Evolutionary conservation across 1,140 invertebrate species (phyloP).

Genomic region (Tribolium castaneum): DNA sequence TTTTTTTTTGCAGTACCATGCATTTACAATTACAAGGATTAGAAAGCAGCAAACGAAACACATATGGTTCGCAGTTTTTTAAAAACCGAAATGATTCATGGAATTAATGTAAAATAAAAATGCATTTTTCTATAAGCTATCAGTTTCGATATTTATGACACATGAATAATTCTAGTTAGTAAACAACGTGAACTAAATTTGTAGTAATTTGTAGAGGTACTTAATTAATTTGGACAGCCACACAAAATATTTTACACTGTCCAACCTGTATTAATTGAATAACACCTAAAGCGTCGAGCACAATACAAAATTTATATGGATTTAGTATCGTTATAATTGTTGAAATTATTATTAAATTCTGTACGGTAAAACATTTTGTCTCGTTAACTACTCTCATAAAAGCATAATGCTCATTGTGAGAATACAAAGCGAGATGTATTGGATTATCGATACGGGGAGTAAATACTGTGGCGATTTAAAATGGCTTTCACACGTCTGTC

Average conservation of each 20-base stretch:
- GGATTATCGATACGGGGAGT: neutral
- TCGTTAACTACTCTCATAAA: neutral
- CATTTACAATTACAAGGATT: neutral
- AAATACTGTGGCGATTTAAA: neutral
- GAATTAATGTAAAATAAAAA: neutral
- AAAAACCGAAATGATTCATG: neutral
- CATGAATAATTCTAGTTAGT: neutral
- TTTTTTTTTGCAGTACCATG: neutral
- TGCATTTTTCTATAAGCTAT: neutral
- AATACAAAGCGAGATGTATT: neutral
- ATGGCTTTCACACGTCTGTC: conserved; percentile 15
- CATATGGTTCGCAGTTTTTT: neutral
- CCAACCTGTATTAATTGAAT: neutral
- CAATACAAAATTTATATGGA: neutral
- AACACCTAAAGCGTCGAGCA: neutral
- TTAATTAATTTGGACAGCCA: conserved; percentile 21
- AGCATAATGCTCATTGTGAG: neutral
- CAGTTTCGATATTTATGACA: neutral
- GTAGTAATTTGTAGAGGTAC: neutral
- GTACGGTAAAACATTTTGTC: neutral
- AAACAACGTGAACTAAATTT: conserved; percentile 20
- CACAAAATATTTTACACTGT: neutral
- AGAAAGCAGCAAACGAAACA: neutral
- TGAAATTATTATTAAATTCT: neutral
- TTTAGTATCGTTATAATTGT: neutral